Percentiles rank a stretch among this genome's conserved stretches.
Conservation (phyloP, 2,113 vertebrate species). For the Callipepla squamata region DNA sequence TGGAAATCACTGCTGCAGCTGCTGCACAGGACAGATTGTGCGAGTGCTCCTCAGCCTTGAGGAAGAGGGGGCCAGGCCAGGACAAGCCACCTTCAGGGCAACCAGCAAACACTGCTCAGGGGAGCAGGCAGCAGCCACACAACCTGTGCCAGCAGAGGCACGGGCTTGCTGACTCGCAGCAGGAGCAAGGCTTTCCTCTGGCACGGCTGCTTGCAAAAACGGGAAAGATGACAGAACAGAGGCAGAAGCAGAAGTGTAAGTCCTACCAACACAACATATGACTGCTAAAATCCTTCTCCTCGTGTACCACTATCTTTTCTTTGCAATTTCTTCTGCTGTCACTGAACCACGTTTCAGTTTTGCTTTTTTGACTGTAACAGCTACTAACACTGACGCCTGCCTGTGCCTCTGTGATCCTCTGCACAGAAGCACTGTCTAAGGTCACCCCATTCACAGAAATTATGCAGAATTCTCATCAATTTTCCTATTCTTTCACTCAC, state of each 20-base stretch:
- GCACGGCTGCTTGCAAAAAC: background rate
- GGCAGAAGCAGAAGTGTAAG: background rate
- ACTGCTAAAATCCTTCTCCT: background rate
- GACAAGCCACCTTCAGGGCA: background rate
- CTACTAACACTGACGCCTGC: background rate
- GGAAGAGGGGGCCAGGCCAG: background rate
- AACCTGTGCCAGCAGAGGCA: background rate
- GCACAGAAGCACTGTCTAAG: background rate
- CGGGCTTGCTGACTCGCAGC: background rate
- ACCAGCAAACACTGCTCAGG: background rate
- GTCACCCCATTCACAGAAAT: background rate
- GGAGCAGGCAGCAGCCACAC: background rate
- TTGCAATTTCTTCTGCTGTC: background rate
- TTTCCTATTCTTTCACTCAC: background rate
- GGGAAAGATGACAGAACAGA: background rate
- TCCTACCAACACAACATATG: fast-evolving
- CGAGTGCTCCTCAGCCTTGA: background rate
- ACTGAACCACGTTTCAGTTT: background rate
- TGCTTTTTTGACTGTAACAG: background rate
- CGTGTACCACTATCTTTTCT: background rate
- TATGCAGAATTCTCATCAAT: background rate
- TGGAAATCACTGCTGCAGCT: background rate
- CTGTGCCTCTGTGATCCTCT: background rate
- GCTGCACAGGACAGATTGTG: background rate
- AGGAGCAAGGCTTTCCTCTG: background rate